These are phyloP conservation scores for Pachyseris speciosa DNA, from an alignment of 64 coral and sea anemone genomes.

Conservation along the genomic window DNA sequence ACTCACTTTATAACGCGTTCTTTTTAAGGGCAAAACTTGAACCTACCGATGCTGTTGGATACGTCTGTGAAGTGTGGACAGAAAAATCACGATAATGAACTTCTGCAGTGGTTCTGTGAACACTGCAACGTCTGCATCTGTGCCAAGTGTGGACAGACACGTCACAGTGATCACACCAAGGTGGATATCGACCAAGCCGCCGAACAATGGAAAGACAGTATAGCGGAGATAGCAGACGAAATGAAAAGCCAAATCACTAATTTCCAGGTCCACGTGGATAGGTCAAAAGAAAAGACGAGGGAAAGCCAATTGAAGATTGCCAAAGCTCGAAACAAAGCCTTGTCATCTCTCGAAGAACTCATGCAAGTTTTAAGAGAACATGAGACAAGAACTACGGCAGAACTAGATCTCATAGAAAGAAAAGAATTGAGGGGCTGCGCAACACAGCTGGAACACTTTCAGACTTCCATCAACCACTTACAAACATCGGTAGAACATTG, in stretches of 20 bases:
- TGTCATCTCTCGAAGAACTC: too few relatives aligned
- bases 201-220: not conserved
- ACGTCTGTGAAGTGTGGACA: not conserved
- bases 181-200: too few relatives aligned
- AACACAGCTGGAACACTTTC: too few relatives aligned
- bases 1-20: too few relatives aligned
- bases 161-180: slow-evolving; percentile 9
- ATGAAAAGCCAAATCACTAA: slow-evolving; percentile 3
- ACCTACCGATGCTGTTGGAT: not conserved
- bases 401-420: too few relatives aligned
- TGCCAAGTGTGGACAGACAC: slow-evolving; percentile 20
- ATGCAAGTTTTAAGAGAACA: too few relatives aligned
- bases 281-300: not conserved
- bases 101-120: slow-evolving; percentile 22
- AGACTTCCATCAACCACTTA: too few relatives aligned
- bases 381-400: too few relatives aligned
- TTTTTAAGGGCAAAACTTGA: not conserved
- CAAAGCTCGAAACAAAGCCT: too few relatives aligned
- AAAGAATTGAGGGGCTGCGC: too few relatives aligned
- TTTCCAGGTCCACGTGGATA: too few relatives aligned
- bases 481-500: slow-evolving; percentile 12
- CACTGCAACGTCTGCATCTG: slow-evolving; percentile 54
- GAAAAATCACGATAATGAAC: slow-evolving; percentile 24
- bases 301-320: slow-evolving; percentile 1
- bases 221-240: not conserved